Evolutionary conservation across 2,797 vertebrate genomes (phyloP).

Genomic region (Enteromius trimaculatus): DNA sequence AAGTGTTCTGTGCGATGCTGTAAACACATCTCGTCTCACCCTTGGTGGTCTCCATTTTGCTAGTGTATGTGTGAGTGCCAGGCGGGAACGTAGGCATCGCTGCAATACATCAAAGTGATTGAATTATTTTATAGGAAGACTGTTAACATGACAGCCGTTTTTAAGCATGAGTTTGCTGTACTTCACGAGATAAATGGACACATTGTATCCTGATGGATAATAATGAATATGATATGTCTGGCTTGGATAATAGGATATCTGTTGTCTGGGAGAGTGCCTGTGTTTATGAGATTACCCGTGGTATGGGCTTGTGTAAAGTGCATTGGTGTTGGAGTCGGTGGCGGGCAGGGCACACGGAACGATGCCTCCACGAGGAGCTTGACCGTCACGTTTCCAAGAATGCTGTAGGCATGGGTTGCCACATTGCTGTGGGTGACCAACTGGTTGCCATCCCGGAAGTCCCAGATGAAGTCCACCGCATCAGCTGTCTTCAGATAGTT

Average conservation of each 20-base stretch:
- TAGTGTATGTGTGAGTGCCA: conserved; percentile 63
- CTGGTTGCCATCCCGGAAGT: conserved; percentile 87
- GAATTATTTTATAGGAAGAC: background rate
- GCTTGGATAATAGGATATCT: background rate
- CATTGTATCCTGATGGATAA: conserved; percentile 3
- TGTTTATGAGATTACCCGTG: conserved; percentile 67
- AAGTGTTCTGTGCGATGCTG: background rate
- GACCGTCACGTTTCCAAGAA: conserved; percentile 80
- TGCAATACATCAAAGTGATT: conserved; percentile 33
- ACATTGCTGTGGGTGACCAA: conserved; percentile 81
- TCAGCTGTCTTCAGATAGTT: conserved; percentile 85
- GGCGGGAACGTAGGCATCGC: conserved; percentile 63
- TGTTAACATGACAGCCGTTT: conserved; percentile 4
- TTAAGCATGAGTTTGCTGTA: background rate
- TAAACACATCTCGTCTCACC: conserved; percentile 46
- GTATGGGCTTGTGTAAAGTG: conserved; percentile 49
- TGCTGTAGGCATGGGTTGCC: conserved; percentile 77
- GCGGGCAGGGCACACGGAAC: conserved; percentile 80
- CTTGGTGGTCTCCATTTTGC: conserved; percentile 64
- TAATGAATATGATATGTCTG: conserved; percentile 17
- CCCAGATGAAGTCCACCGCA: conserved; percentile 87
- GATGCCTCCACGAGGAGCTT: conserved; percentile 87
- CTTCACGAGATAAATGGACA: background rate
- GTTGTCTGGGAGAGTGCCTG: conserved; percentile 1
- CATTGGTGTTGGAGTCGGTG: conserved; percentile 67